A percentile compares a stretch with the other conserved stretches of the same genome.
These are phyloP conservation scores for Grammomys dolichurus DNA, from an alignment of 2,113 vertebrate species.

Conservation along the genomic window DNA sequence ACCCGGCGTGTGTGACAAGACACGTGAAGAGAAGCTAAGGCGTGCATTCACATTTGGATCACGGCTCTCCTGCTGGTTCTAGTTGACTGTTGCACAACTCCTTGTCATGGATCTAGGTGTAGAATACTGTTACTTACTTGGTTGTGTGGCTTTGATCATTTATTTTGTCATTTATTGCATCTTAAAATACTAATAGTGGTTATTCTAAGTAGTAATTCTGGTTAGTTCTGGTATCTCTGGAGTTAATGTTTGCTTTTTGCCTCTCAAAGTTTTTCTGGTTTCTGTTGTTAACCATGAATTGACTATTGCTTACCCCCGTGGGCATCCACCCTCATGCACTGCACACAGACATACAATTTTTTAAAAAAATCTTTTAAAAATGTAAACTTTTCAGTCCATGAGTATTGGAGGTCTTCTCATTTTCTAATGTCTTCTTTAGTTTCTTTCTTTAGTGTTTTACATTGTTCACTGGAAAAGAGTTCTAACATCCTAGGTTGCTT, in stretches of 20 bases:
- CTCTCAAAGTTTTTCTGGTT: neutral
- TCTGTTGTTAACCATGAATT: neutral
- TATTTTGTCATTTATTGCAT: neutral
- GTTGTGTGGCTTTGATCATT: neutral
- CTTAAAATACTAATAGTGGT: neutral
- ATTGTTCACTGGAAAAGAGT: neutral
- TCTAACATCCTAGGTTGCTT: neutral
- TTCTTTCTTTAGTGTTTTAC: neutral
- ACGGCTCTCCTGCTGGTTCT: neutral
- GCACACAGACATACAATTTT: neutral
- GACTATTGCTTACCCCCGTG: neutral
- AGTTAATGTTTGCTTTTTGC: neutral
- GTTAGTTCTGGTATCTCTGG: neutral
- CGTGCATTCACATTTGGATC: neutral
- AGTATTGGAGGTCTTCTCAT: neutral
- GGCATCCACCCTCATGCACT: neutral
- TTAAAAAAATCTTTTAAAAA: neutral
- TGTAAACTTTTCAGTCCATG: no score
- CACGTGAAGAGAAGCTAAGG: neutral
- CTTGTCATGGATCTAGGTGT: neutral
- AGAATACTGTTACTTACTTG: no score
- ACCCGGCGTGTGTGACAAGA: neutral
- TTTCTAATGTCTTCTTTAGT: neutral
- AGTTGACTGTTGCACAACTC: neutral
- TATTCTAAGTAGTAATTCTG: neutral